Evolutionary conservation across 2,888 invertebrate genomes (phyloP), one percentile per base, ranked within the genome.

Genomic region (Flexamia atlantica): DNA sequence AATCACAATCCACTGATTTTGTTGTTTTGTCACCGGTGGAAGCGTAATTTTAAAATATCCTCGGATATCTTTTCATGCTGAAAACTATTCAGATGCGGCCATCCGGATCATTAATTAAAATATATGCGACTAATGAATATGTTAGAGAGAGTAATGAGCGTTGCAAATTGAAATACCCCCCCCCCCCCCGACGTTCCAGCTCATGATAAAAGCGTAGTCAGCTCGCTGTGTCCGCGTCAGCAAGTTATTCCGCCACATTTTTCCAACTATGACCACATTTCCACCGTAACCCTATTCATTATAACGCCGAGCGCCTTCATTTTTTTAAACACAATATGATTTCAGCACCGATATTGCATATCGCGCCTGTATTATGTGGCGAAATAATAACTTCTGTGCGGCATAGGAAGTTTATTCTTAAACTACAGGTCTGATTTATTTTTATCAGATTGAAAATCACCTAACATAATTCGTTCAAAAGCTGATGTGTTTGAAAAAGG

Each of bases 141-240:
- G 64, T 64, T 64, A 23, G 5, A 23, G 20, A 53, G 53, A 23
- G 53, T 7, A 53, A 53, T 53, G 64, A 10, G 20, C 64, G 9
- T 28, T 9, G 17, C 30, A 30, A 64, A 64, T 64, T 64, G 25
- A 14, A 30, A 57, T 23, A 20, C 2, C 64, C 30, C 64, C 28
- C 20, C 64, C 5, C 28, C 64, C 64, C 30, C 64, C 17, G 10
- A 28, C 64, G 3, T 30, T 28, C 64, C 64, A 9, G 10, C 28
- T 30, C 64, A 28, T 64, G 17, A 7, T 28, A 64, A 64, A 64
- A 30, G 30, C 64, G 23, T 25, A 64, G 64, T 28, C 64, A 64
- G 64, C 64, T 25, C 14, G 3, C 4, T 17, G 14, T 3, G 3
- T 7, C 23, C 57, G 57, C 20, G 57, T 57, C 57, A 57, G 57